These are phyloP conservation scores for Spinus pinus DNA, from an alignment of 2,797 vertebrate species.

Conservation along the genomic window DNA sequence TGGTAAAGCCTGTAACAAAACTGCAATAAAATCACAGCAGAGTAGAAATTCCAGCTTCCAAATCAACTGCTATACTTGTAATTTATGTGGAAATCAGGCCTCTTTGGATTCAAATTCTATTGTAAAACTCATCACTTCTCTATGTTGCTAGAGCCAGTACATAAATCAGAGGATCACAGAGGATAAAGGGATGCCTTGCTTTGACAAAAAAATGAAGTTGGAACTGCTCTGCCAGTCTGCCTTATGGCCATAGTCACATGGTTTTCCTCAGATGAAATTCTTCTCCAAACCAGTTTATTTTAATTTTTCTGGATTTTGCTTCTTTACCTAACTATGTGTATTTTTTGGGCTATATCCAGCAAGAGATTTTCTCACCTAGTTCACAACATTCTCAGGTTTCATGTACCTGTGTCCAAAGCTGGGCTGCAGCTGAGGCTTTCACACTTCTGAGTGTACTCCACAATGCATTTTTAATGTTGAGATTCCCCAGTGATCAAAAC, in stretches of 20 bases:
- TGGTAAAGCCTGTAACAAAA: not conserved
- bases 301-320: not conserved
- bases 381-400: not conserved
- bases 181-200: not conserved
- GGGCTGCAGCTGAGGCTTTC: not conserved
- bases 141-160: not conserved
- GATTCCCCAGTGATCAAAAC: not conserved
- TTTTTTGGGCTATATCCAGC: not conserved
- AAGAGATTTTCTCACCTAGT: not conserved
- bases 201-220: not conserved
- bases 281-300: not conserved
- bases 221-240: not conserved
- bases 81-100: not conserved
- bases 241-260: not conserved
- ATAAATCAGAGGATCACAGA: not conserved
- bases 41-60: not conserved
- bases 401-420: not conserved
- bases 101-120: not conserved
- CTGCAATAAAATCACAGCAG: not conserved
- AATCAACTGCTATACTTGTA: not conserved
- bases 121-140: not conserved
- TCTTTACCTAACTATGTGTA: rapidly evolving
- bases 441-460: not conserved
- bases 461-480: not conserved
- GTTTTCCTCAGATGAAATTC: not conserved